Conservation (phyloP, 2,888 invertebrate species). For the Ichneumon xanthorius region DNA sequence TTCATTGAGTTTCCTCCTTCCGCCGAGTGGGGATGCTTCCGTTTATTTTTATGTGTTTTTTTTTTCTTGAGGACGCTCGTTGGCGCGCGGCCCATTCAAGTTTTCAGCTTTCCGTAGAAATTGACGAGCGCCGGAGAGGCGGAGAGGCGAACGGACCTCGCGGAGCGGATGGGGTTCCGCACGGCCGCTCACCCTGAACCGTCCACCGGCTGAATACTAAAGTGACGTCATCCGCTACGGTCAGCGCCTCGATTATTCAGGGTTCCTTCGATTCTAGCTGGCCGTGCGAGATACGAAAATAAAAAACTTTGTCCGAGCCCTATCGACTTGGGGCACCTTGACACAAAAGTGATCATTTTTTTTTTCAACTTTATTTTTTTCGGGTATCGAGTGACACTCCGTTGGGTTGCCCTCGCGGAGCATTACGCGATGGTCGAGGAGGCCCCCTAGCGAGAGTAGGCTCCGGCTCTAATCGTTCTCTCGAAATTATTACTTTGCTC, state of each 20-base stretch:
- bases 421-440: neutral
- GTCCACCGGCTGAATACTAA: conserved; percentile 79
- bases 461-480: neutral
- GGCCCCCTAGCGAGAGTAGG: neutral
- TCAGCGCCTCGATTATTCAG: conserved; percentile 82
- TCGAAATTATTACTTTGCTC: conserved; percentile 20
- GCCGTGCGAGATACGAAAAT: conserved; percentile 3
- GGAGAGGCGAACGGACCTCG: conserved; percentile 61
- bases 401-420: neutral
- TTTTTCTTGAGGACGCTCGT: conserved; percentile 1
- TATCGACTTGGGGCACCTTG: neutral
- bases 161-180: conserved; percentile 82
- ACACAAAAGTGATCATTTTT: conserved; percentile 2
- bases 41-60: neutral
- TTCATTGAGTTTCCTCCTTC: conserved; percentile 19
- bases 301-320: neutral
- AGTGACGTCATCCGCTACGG: conserved; percentile 83
- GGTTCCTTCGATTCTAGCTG: conserved; percentile 68
- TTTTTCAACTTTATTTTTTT: neutral
- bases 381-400: neutral
- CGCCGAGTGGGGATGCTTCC: neutral
- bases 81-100: conserved; percentile 66
- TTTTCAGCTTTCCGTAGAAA: conserved; percentile 75
- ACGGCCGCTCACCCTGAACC: conserved; percentile 84
- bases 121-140: conserved; percentile 65